Conservation (phyloP, 1,140 invertebrate species). For the Zaprionus kolodkinae region DNA sequence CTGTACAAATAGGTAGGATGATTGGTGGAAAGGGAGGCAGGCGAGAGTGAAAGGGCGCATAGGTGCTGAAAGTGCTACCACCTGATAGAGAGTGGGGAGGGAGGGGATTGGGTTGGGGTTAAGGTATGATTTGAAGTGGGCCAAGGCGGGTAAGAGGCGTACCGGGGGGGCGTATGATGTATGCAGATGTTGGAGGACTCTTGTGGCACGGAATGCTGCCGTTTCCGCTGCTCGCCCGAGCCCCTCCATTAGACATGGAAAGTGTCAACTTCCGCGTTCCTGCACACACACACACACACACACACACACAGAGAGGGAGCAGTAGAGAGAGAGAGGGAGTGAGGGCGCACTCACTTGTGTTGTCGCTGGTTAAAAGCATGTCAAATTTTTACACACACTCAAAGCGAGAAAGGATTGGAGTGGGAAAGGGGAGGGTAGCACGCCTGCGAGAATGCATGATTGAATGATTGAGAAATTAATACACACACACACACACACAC, state of each 20-base stretch:
- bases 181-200: constrained; percentile 28
- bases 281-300: constrained; percentile 35
- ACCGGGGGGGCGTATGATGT: neutral
- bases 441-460: constrained; percentile 74
- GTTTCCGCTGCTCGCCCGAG: constrained; percentile 49
- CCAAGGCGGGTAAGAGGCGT: neutral
- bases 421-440: neutral
- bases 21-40: neutral
- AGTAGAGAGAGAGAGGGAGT: neutral
- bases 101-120: neutral
- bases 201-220: constrained; percentile 30
- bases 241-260: constrained; percentile 70
- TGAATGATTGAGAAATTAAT: constrained; percentile 82
- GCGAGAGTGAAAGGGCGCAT: neutral
- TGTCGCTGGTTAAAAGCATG: constrained; percentile 75
- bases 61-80: constrained; percentile 13
- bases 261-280: constrained; percentile 76
- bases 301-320: neutral
- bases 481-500: constrained; percentile 53
- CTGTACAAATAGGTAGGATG: constrained; percentile 28
- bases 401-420: constrained; percentile 25
- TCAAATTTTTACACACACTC: constrained; percentile 71
- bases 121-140: neutral
- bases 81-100: neutral
- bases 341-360: constrained; percentile 35